Evolutionary conservation across 2,888 invertebrate genomes (phyloP).

Genomic region (Lasioglossum morio): DNA sequence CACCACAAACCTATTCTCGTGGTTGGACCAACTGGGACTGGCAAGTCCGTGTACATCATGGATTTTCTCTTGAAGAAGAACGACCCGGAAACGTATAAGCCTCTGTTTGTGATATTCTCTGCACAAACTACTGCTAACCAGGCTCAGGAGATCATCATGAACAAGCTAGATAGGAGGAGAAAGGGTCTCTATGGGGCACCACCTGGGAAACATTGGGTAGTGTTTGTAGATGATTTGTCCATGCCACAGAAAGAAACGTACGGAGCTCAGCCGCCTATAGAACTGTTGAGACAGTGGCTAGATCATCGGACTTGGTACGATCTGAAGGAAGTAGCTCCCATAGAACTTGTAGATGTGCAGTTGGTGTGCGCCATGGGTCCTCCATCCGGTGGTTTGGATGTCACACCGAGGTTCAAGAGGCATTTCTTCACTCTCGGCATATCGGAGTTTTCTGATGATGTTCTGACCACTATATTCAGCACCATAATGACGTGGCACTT

Average conservation of each 20-base stretch:
- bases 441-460: slow-evolving; percentile 95
- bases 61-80: slow-evolving; percentile 93
- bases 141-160: slow-evolving; percentile 97
- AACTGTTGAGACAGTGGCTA: slow-evolving; percentile 95
- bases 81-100: slow-evolving; percentile 92
- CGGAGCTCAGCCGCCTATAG: slow-evolving; percentile 98
- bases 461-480: slow-evolving; percentile 93
- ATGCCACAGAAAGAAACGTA: slow-evolving; percentile 96
- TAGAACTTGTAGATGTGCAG: slow-evolving; percentile 94
- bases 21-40: slow-evolving; percentile 97
- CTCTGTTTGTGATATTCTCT: slow-evolving; percentile 95
- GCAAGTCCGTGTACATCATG: slow-evolving; percentile 96
- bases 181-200: slow-evolving; percentile 88
- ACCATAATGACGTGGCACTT: slow-evolving; percentile 97
- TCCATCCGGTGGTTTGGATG: slow-evolving; percentile 92
- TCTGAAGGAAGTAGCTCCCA: slow-evolving; percentile 90
- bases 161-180: slow-evolving; percentile 94
- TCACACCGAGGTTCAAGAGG: slow-evolving; percentile 92
- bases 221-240: slow-evolving; percentile 97
- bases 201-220: slow-evolving; percentile 90
- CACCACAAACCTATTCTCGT: slow-evolving; percentile 94
- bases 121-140: slow-evolving; percentile 97
- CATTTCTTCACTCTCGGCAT: slow-evolving; percentile 95
- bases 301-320: slow-evolving; percentile 97
- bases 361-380: slow-evolving; percentile 95